Evolutionary conservation across 2,888 invertebrate species (phyloP), one percentile per base, ranked within the genome.

Genomic region (Laspeyria flexula): DNA sequence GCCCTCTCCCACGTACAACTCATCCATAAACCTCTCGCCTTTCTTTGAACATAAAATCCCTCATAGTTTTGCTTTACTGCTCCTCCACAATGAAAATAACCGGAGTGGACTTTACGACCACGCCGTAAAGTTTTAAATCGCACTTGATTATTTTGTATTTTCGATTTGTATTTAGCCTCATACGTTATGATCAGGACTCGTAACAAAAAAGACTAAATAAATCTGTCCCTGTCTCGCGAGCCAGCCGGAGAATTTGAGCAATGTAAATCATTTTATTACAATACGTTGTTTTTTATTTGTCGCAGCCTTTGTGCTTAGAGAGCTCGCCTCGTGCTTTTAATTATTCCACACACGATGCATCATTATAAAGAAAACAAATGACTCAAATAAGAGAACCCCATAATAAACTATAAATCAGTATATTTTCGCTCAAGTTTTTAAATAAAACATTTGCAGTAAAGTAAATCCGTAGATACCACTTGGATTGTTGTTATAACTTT

Each of bases 251-350:
- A 90, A 90, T 89, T 88, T 86, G 85, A 88, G 88, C 83, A 88
- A 89, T 88, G 90, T 90, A 89, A 90, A 89, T 89, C 88, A 88
- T 90, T 90, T 90, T 88, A 90, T 89, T 88, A 88, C 86, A 85
- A 85, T 82, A 71, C 78, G 71, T 81, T 78, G 75, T 85, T 83
- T 86, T 88, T 90, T 88, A 81, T 83, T 83, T 75, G 73, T 71
- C 66, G 82, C 81, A 70, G 79, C 79, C 78, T 87, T 86, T 85
- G 83, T 82, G 81, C 79, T 82, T 74, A 78, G 78, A 77, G 77
- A 69, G 73, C 75, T 76, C 77, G 77, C 72, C 71, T 76, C 75
- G 81, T 78, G 77, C 77, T 77, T 79, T 83, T 71, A 67, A 60
- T 66, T 66, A 69, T 65, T 46, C 45, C 42, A 46, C 35, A 56